phyloP scores from a whole-genome alignment of 1,140 invertebrate genomes.

The Halesus radiatus region DNA sequence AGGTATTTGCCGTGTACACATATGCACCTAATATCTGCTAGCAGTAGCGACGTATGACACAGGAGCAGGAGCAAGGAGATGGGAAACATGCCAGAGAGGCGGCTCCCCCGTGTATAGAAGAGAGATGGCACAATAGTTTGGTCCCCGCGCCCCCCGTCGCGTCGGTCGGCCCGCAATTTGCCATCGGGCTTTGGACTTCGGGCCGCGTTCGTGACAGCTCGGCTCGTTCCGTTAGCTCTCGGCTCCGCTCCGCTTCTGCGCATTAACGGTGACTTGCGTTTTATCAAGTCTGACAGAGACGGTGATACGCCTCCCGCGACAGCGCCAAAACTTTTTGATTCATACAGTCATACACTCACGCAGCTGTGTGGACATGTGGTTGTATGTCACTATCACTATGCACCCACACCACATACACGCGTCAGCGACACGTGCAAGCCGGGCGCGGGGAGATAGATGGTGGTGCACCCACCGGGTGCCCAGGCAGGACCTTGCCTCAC shows the following conservation, averaged over 20 bases:
- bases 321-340: slow-evolving; percentile 41
- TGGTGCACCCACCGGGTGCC: slow-evolving; percentile 2
- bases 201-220: slow-evolving; percentile 30
- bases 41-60: no score
- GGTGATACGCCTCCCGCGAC: slow-evolving; percentile 13
- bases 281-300: slow-evolving; percentile 24
- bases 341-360: slow-evolving; percentile 41
- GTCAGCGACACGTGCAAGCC: slow-evolving; percentile 21
- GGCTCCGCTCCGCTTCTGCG: slow-evolving; percentile 39
- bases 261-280: slow-evolving; percentile 50
- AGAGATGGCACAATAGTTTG: background rate
- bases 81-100: no score
- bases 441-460: background rate
- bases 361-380: slow-evolving; percentile 27
- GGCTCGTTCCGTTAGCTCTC: slow-evolving; percentile 15
- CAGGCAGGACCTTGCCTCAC: background rate
- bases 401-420: slow-evolving; percentile 12
- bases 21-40: no score
- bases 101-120: no score
- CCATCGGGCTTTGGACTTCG: background rate
- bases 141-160: background rate
- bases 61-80: no score
- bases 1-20: no score
- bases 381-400: slow-evolving; percentile 41
- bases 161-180: background rate